phyloP scores from a whole-genome alignment of 2,113 vertebrate genomes.

The Pygoscelis antarcticus region DNA sequence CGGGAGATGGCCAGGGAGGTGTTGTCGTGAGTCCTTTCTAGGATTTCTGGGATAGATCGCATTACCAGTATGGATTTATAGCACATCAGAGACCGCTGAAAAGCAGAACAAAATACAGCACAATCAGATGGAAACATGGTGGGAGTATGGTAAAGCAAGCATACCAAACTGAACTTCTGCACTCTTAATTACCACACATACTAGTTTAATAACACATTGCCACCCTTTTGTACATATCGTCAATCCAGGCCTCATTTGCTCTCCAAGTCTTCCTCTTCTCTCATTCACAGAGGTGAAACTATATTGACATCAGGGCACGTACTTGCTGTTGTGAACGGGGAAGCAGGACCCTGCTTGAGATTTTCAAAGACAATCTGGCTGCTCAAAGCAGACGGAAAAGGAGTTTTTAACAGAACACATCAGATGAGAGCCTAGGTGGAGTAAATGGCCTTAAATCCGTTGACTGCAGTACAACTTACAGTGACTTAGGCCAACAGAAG shows the following conservation, averaged over 20 bases:
- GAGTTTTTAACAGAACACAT: background rate
- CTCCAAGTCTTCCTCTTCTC: background rate
- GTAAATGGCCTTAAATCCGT: background rate
- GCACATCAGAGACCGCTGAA: constrained; percentile 89
- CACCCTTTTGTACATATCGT: background rate
- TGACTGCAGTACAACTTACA: background rate
- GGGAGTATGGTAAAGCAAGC: background rate
- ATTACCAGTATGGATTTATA: constrained; percentile 91
- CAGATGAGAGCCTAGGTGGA: background rate
- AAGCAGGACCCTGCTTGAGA: background rate
- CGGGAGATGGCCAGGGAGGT: constrained; percentile 83
- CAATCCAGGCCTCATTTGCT: background rate
- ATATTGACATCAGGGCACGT: background rate
- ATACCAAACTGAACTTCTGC: background rate
- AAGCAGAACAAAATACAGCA: background rate
- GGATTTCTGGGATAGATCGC: constrained; percentile 88
- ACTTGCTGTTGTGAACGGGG: background rate
- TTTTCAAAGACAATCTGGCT: background rate
- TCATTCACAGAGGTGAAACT: background rate
- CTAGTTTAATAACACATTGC: background rate
- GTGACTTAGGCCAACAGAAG: background rate
- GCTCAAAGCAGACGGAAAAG: background rate
- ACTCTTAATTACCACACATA: background rate
- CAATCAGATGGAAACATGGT: background rate
- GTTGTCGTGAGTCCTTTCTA: constrained; percentile 82